Evolutionary conservation across 2,797 vertebrate species (phyloP).

Genomic region (Syngnathus acus): DNA sequence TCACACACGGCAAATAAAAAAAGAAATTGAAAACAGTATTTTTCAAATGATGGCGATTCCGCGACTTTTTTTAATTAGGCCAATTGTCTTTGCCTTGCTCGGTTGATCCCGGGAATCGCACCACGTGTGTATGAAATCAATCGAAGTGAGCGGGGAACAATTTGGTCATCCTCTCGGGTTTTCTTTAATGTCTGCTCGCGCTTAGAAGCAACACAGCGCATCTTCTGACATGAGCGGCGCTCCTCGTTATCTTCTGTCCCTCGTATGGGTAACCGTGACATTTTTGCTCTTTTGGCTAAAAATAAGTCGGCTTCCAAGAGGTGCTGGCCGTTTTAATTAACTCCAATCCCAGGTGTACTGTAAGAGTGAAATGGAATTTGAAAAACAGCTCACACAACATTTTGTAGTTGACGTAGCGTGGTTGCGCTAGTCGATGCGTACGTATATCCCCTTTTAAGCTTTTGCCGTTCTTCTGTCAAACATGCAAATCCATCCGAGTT

Average conservation of each 20-base stretch:
- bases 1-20: not conserved
- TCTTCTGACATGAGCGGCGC: not conserved
- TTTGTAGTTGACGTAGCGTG: conserved; percentile 25
- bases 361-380: conserved; percentile 42
- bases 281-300: conserved; percentile 38
- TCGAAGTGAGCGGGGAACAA: not conserved
- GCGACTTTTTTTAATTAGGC: not conserved
- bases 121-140: not conserved
- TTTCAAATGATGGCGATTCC: not conserved
- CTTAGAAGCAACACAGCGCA: not conserved
- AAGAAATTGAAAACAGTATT: not conserved
- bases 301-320: conserved; percentile 39
- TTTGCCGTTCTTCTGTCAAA: conserved; percentile 23
- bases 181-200: not conserved
- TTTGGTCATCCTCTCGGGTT: not conserved
- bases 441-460: conserved; percentile 20
- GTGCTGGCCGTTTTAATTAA: conserved; percentile 53
- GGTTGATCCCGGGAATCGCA: not conserved
- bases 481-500: conserved; percentile 44
- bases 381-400: conserved; percentile 36
- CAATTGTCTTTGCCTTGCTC: not conserved
- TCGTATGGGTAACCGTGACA: conserved; percentile 4
- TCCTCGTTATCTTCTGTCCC: not conserved
- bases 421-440: conserved; percentile 15
- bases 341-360: conserved; percentile 41